Percentiles rank a stretch among this genome's conserved stretches.
phyloP scores from a whole-genome alignment of 2,888 invertebrate genomes.

The Rhagium mordax region DNA sequence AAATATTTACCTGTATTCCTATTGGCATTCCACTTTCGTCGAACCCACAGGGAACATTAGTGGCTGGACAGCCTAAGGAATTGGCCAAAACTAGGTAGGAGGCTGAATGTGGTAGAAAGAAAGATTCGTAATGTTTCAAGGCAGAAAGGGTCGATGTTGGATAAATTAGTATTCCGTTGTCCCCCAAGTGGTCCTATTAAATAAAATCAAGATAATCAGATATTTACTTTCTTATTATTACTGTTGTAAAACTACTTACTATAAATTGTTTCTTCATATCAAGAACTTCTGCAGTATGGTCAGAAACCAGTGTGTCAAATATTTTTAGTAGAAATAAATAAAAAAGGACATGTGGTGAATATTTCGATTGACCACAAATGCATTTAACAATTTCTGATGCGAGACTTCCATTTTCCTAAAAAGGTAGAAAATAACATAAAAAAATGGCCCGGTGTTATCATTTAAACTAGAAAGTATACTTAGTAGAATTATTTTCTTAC shows the following conservation, averaged over 20 bases:
- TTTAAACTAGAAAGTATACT: too few species aligned
- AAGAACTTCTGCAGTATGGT: conserved; percentile 47
- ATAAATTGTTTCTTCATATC: conserved; percentile 63
- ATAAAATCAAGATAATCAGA: not conserved
- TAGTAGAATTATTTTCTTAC: conserved; percentile 27
- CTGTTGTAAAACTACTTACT: conserved; percentile 61
- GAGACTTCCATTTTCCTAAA: conserved; percentile 61
- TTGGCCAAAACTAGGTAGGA: conserved; percentile 80
- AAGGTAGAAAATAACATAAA: conserved; percentile 43
- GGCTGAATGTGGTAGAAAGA: conserved; percentile 74
- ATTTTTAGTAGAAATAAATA: conserved; percentile 42
- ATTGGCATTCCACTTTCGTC: conserved; percentile 78
- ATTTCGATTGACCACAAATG: conserved; percentile 65
- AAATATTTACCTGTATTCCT: conserved; percentile 78
- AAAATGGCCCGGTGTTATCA: too few species aligned
- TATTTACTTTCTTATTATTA: not conserved
- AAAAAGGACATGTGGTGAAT: conserved; percentile 62
- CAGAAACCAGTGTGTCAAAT: conserved; percentile 36
- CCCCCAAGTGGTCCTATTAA: conserved; percentile 75
- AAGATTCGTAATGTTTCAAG: conserved; percentile 77
- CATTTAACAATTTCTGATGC: conserved; percentile 63
- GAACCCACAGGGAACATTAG: conserved; percentile 81
- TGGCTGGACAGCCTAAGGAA: conserved; percentile 82
- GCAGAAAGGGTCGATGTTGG: conserved; percentile 80
- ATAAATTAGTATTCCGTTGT: conserved; percentile 81